Evolutionary conservation across 2,797 vertebrate genomes (phyloP), one percentile per base, ranked within the genome.

Genomic region (Allochrocebus solatus): DNA sequence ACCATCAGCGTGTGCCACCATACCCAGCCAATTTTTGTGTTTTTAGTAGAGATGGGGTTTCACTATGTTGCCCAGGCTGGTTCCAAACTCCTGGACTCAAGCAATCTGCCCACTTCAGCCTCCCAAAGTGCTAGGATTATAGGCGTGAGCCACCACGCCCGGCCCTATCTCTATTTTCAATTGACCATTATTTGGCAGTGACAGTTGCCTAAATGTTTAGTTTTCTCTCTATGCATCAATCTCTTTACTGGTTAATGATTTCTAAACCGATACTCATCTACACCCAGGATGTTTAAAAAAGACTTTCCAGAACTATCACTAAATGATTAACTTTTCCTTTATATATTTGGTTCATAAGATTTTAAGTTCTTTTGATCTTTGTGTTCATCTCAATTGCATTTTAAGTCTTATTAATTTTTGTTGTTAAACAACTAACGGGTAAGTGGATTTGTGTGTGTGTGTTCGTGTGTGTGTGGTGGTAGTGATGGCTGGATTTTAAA

Each of bases 291-390:
- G 33, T 70, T 82, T 75, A 48, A 55, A 84, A 95, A 97, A 96
- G 59, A 50, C 21, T 95, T 95, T 72, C 57, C 59, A 89, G 67
- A 75, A 64, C 53, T 85, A 81, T 80, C 74, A 76, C 26, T 94
- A 85, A 89, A 55, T 84, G 26, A 76, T 92, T 82, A 92, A 67
- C 21, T 76, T 75, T 93, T 41, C 41, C 11, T 92, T 87, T 41
- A 78, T 28, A 57, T 39, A 39, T 89, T 92, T 92, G 28, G 11
- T 50, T 85, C 19, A 39, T 86, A 94, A 43, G 41, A 92, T 92
- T 92, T 80, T 92, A 80, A 33, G 6, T 92, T 81, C 33, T 90
- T 97, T 79, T 78, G 12, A 85, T 82, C 39, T 95, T 89, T 17
- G 46, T 53, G 48, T 64, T 93, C 92, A 43, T 26, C 78, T 59